Percentiles rank a stretch among this genome's conserved stretches.
phyloP scores from a whole-genome alignment of 2,888 invertebrate genomes.

The Drosophila multiciliata region DNA sequence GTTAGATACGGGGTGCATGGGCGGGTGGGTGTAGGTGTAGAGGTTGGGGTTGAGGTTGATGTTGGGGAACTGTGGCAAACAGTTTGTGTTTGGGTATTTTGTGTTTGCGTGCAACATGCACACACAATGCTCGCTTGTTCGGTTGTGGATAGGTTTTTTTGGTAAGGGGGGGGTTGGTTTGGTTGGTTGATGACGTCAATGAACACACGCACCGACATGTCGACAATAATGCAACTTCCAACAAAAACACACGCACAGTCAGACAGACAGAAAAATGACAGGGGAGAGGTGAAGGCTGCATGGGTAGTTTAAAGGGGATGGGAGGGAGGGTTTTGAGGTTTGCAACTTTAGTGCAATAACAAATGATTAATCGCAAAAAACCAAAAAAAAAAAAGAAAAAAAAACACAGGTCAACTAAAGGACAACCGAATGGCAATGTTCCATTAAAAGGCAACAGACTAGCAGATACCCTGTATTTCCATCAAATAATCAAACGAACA shows the following conservation, averaged over 20 bases:
- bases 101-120: conserved; percentile 77
- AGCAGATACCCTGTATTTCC: not conserved
- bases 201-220: conserved; percentile 62
- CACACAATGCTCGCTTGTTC: conserved; percentile 33
- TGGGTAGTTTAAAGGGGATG: not conserved
- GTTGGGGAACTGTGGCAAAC: conserved; percentile 52
- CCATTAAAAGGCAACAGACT: not conserved
- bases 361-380: conserved; percentile 60
- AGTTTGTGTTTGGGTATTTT: conserved; percentile 59
- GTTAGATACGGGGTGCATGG: not conserved
- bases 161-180: not conserved
- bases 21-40: too few relatives aligned
- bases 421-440: conserved; percentile 8
- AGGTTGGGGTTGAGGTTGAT: not conserved
- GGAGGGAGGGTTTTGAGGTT: not conserved
- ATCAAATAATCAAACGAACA: not conserved
- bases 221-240: conserved; percentile 57
- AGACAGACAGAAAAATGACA: conserved; percentile 3
- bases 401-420: not conserved
- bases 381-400: not conserved
- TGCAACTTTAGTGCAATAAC: conserved; percentile 56
- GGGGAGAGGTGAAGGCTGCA: not conserved
- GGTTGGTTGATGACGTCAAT: conserved; percentile 68
- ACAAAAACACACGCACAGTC: conserved; percentile 29
- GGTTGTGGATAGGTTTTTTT: not conserved